Evolutionary conservation across 2,113 vertebrate genomes (phyloP).

Genomic region (Smithornis capensis): DNA sequence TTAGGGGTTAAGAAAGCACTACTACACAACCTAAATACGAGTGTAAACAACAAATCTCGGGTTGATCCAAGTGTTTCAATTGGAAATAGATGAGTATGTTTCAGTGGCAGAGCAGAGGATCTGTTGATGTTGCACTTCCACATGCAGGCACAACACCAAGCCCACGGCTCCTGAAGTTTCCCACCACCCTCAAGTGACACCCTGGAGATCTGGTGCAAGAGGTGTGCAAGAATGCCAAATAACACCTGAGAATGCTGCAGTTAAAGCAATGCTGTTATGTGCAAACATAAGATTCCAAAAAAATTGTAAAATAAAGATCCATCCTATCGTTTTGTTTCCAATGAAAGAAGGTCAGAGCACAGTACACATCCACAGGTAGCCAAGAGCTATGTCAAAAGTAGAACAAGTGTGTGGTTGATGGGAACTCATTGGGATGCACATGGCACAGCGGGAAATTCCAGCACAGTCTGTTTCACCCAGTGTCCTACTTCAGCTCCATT

Average conservation of each 20-base stretch:
- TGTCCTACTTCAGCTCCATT: background rate
- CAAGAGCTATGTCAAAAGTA: background rate
- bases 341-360: background rate
- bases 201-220: background rate
- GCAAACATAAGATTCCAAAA: background rate
- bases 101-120: background rate
- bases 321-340: background rate
- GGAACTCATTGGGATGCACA: background rate
- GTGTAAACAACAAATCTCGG: background rate
- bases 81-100: background rate
- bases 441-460: background rate
- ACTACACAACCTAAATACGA: fast-evolving
- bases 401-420: background rate
- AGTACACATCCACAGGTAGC: background rate
- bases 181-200: background rate
- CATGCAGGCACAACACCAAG: fast-evolving
- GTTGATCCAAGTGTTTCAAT: background rate
- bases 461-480: background rate
- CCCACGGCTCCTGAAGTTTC: fast-evolving
- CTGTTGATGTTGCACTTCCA: background rate
- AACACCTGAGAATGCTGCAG: background rate
- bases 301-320: background rate
- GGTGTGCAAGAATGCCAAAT: fast-evolving
- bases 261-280: too few relatives aligned
- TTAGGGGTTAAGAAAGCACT: background rate